A percentile compares a stretch with the other conserved stretches of the same genome.
phyloP scores from a whole-genome alignment of 2,888 invertebrate genomes.

The Dicyrtomina minuta region DNA sequence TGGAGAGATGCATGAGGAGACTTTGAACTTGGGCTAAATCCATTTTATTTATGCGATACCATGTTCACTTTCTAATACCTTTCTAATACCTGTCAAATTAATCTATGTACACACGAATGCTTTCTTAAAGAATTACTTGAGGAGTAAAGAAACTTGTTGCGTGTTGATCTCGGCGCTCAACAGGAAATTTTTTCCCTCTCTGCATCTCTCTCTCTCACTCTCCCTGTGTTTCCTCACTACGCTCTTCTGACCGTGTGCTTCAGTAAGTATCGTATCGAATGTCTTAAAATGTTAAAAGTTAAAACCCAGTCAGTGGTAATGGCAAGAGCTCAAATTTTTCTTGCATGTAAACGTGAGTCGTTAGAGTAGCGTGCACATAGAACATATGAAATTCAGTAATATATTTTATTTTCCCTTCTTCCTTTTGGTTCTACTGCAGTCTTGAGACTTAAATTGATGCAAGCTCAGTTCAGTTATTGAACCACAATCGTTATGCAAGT shows the following conservation, averaged over 20 bases:
- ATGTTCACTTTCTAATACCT: slow-evolving; percentile 48
- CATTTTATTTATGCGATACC: slow-evolving; percentile 47
- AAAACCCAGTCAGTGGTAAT: slow-evolving; percentile 3
- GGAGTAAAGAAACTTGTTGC: slow-evolving; percentile 8
- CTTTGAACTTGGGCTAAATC: slow-evolving; percentile 33
- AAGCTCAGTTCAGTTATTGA: too few relatives aligned
- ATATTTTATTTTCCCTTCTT: too few relatives aligned
- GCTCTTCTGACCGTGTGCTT: neutral
- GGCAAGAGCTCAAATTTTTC: neutral
- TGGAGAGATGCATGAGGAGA: neutral
- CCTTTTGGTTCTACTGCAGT: too few relatives aligned
- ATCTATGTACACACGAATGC: slow-evolving; percentile 38
- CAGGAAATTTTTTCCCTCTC: neutral
- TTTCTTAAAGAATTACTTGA: slow-evolving; percentile 12
- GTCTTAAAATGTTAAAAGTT: neutral
- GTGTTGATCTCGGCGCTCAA: neutral
- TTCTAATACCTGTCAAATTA: slow-evolving; percentile 53
- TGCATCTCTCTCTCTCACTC: neutral
- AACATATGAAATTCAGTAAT: too few relatives aligned
- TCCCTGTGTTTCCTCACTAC: neutral
- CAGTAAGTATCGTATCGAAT: slow-evolving; percentile 4
- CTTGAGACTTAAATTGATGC: too few relatives aligned
- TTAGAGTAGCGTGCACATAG: neutral
- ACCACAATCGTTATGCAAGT: too few relatives aligned
- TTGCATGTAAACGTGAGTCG: neutral